Conservation (phyloP, 2,888 invertebrate genomes). For the Cheilosia impressa region DNA sequence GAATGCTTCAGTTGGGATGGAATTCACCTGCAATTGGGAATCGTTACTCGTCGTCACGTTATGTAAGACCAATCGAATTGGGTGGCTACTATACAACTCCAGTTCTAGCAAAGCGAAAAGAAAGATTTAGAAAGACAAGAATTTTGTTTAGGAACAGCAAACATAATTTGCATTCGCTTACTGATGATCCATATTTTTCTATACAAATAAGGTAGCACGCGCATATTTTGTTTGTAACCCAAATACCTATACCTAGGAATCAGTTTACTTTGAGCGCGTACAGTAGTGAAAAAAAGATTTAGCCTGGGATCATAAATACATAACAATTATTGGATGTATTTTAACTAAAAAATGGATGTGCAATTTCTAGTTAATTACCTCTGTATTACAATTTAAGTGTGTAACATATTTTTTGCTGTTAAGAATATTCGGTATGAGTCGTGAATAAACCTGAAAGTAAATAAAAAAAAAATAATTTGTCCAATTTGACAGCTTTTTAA, state of each 20-base stretch:
- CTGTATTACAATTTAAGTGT: too few relatives aligned
- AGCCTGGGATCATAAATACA: too few relatives aligned
- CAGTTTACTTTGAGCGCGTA: background rate
- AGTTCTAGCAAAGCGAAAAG: background rate
- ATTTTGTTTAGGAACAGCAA: background rate
- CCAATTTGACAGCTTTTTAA: too few relatives aligned
- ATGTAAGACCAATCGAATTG: background rate
- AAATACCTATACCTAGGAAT: too few relatives aligned
- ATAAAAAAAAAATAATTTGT: too few relatives aligned
- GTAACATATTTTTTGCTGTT: too few relatives aligned
- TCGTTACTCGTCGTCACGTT: background rate
- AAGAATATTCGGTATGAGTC: too few relatives aligned
- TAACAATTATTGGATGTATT: too few relatives aligned
- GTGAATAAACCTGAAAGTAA: too few relatives aligned
- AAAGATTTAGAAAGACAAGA: background rate
- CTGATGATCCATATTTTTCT: constrained; percentile 3
- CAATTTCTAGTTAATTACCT: too few relatives aligned
- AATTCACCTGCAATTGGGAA: background rate
- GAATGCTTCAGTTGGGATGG: background rate
- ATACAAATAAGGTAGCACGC: constrained; percentile 13
- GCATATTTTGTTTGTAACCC: background rate
- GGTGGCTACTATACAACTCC: background rate
- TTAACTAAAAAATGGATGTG: too few relatives aligned
- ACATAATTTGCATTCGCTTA: constrained; percentile 3
- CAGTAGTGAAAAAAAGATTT: too few relatives aligned